A percentile compares a stretch with the other conserved stretches of the same genome.
phyloP scores from a whole-genome alignment of 1,140 invertebrate genomes.

The Drosophila ironensis region DNA sequence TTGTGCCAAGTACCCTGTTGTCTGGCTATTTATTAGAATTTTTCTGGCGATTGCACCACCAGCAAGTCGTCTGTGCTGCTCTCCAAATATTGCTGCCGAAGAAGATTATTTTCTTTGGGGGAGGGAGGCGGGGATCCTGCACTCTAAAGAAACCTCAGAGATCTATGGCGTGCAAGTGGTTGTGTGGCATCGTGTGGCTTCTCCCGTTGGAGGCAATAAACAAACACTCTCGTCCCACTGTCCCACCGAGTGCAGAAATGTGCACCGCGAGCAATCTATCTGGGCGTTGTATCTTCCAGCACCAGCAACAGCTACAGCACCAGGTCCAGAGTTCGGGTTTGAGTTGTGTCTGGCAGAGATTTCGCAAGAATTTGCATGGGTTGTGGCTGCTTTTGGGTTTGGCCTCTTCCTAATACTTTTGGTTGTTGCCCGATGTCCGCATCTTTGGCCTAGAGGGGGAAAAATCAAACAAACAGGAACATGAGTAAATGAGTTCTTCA shows the following conservation, averaged over 20 bases:
- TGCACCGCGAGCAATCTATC: constrained; percentile 49
- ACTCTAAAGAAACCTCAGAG: constrained; percentile 7
- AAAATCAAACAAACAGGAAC: constrained; percentile 3
- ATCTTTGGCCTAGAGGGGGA: constrained; percentile 36
- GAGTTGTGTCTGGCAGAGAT: neutral
- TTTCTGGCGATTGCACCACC: constrained; percentile 61
- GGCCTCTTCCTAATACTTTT: constrained; percentile 39
- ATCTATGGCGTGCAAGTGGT: constrained; percentile 37
- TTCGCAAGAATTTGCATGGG: constrained; percentile 64
- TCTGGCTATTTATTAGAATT: constrained; percentile 69
- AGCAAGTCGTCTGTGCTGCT: constrained; percentile 4
- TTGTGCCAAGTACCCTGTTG: constrained; percentile 50
- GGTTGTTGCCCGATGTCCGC: constrained; percentile 12
- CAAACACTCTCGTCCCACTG: constrained; percentile 65
- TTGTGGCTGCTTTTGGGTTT: constrained; percentile 34
- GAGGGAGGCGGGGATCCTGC: neutral
- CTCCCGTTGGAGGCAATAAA: constrained; percentile 24
- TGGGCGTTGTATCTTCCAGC: constrained; percentile 49
- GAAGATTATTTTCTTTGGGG: neutral
- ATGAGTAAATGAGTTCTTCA: constrained; percentile 37
- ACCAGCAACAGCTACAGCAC: constrained; percentile 10
- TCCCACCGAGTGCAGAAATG: constrained; percentile 59
- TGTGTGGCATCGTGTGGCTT: constrained; percentile 42
- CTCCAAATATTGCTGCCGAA: constrained; percentile 46
- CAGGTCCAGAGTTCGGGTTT: constrained; percentile 11